phyloP scores from a whole-genome alignment of 92 coral and sea anemone species.

The Zoanthus sansibaricus region DNA sequence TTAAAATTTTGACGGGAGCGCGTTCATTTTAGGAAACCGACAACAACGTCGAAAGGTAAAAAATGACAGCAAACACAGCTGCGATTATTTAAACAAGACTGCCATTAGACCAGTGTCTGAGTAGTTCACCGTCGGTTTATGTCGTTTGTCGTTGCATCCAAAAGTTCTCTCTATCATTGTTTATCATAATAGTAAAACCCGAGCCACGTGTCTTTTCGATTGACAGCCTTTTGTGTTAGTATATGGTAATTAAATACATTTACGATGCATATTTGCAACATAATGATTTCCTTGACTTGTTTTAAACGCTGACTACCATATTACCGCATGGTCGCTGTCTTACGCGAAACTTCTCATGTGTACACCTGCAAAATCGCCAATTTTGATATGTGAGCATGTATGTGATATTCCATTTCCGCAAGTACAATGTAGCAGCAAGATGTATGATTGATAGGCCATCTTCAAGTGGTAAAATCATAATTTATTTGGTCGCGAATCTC shows the following conservation, averaged over 20 bases:
- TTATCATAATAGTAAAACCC: conserved; percentile 68
- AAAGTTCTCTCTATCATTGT: conserved; percentile 75
- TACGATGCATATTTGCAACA: conserved; percentile 79
- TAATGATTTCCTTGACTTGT: conserved; percentile 75
- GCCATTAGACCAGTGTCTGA: conserved; percentile 57
- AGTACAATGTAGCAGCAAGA: background rate
- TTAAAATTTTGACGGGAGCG: conserved; percentile 73
- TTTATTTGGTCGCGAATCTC: conserved; percentile 15
- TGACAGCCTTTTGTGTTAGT: conserved; percentile 92
- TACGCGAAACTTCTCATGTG: background rate
- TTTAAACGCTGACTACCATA: conserved; percentile 29
- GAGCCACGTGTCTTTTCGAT: conserved; percentile 89
- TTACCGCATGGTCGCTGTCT: conserved; percentile 31
- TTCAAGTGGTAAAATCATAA: conserved; percentile 27
- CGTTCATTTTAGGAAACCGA: conserved; percentile 79
- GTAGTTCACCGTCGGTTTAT: conserved; percentile 56
- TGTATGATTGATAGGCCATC: conserved; percentile 24
- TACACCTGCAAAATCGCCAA: conserved; percentile 11
- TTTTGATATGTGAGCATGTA: conserved; percentile 14
- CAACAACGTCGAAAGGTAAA: conserved; percentile 74
- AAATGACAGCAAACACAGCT: conserved; percentile 82
- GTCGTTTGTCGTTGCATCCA: conserved; percentile 50
- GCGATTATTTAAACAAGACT: conserved; percentile 80
- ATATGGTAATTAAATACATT: conserved; percentile 80
- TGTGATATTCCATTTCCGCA: background rate